Evolutionary conservation across 2,113 vertebrate species (phyloP).

Genomic region (Malurus elegans): DNA sequence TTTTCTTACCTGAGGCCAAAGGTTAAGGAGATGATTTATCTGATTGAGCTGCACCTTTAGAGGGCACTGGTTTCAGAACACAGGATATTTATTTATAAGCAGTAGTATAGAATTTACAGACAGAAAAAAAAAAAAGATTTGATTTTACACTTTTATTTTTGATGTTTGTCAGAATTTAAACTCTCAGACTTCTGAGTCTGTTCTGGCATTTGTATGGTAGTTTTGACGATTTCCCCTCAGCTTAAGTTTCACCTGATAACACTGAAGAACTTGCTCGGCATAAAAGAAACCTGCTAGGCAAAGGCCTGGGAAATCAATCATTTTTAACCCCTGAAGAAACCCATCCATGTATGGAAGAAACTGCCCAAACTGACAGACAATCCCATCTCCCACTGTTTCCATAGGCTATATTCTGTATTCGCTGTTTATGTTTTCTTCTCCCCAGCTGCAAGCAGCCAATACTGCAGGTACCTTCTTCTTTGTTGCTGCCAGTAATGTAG

Average conservation of each 20-base stretch:
- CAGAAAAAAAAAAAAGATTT: neutral
- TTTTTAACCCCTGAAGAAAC: neutral
- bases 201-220: neutral
- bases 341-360: neutral
- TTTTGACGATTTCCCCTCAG: neutral
- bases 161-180: neutral
- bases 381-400: neutral
- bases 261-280: neutral
- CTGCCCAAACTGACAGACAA: neutral
- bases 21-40: neutral
- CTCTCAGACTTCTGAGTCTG: neutral
- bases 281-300: neutral
- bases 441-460: neutral
- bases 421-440: neutral
- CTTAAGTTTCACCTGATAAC: neutral
- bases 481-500: neutral
- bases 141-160: neutral
- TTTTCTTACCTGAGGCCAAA: neutral
- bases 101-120: neutral
- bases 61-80: neutral
- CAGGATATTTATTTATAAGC: rapidly evolving
- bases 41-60: neutral
- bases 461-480: neutral
- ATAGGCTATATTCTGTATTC: neutral
- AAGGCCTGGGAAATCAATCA: neutral